phyloP scores from a whole-genome alignment of 2,113 vertebrate species.

The Callipepla squamata region DNA sequence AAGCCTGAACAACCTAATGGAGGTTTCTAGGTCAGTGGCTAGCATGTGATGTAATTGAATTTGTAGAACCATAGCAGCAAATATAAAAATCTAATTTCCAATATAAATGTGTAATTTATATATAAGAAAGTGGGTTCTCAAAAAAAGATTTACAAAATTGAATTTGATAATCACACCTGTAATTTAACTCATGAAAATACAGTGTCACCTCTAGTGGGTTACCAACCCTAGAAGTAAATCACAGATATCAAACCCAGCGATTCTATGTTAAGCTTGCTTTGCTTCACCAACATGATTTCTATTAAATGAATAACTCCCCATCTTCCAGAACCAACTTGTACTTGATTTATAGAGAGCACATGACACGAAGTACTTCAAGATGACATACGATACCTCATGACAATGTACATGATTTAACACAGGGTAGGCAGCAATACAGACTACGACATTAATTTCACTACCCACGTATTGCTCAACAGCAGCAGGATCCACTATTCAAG shows the following conservation, averaged over 20 bases:
- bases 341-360: conserved; percentile 27
- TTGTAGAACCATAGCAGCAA: background rate
- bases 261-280: background rate
- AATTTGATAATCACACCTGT: background rate
- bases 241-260: background rate
- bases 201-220: background rate
- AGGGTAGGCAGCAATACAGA: background rate
- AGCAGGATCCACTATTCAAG: background rate
- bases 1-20: background rate
- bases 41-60: background rate
- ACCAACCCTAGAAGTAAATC: background rate
- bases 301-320: conserved; percentile 33
- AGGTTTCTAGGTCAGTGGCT: conserved; percentile 59
- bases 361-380: background rate
- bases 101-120: background rate
- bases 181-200: background rate
- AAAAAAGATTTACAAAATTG: background rate
- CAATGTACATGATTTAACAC: background rate
- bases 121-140: background rate
- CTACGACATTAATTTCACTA: conserved; percentile 18
- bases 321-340: conserved; percentile 46
- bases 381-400: background rate
- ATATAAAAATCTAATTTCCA: background rate
- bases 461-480: background rate
- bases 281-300: conserved; percentile 34